Evolutionary conservation across 1,140 invertebrate genomes (phyloP).

Genomic region (Heliconius melpomene): DNA sequence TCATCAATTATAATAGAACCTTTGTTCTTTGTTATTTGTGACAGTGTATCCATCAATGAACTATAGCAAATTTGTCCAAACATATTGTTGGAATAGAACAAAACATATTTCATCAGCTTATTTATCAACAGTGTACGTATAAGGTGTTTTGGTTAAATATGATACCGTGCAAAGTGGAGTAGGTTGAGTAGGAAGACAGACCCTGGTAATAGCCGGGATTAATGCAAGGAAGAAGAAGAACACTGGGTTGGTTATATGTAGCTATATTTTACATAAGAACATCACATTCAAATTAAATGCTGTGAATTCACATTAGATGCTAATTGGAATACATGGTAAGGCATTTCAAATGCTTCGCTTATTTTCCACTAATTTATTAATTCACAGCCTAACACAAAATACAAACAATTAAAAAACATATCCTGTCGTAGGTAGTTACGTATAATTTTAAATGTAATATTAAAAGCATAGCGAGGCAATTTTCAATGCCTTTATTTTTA

Average conservation of each 20-base stretch:
- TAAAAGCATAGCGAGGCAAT: neutral
- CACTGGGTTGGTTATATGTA: too few species aligned
- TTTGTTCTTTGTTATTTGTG: conserved; percentile 1
- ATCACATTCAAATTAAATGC: too few species aligned
- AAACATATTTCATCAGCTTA: neutral
- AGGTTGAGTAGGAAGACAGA: too few species aligned
- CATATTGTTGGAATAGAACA: neutral
- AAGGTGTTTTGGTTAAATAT: too few species aligned
- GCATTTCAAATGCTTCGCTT: too few species aligned
- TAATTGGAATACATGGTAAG: too few species aligned
- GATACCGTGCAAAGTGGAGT: too few species aligned
- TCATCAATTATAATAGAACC: conserved; percentile 10
- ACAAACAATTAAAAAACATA: neutral
- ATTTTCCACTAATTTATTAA: neutral
- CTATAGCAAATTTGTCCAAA: neutral
- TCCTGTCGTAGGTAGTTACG: neutral
- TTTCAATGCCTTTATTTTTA: neutral
- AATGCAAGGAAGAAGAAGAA: too few species aligned
- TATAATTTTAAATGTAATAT: neutral
- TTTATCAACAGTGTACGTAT: neutral
- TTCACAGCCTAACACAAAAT: neutral
- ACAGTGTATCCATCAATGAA: conserved; percentile 7
- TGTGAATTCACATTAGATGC: too few species aligned
- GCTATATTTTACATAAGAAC: too few species aligned
- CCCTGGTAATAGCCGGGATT: too few species aligned